phyloP scores from a whole-genome alignment of 2,888 invertebrate genomes.

The Brachyptera risi region DNA sequence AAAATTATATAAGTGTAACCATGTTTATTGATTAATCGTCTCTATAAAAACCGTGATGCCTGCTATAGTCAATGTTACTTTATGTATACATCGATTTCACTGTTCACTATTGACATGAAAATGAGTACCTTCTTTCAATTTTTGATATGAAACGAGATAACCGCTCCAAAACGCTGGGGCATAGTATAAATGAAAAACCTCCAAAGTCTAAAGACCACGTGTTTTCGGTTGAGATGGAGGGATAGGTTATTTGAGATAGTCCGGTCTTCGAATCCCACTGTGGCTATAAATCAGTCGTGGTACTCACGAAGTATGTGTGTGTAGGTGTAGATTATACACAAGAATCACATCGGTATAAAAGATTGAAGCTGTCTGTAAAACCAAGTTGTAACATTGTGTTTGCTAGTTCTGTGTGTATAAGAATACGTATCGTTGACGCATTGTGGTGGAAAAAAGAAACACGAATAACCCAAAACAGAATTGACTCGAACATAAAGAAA shows the following conservation, averaged over 20 bases:
- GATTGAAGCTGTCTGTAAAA: slow-evolving; percentile 3
- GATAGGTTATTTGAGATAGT: no score
- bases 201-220: neutral
- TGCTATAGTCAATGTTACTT: no score
- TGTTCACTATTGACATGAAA: no score
- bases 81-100: no score
- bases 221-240: neutral
- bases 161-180: no score
- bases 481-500: slow-evolving; percentile 2
- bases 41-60: no score
- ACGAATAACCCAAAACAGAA: neutral
- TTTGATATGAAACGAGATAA: no score
- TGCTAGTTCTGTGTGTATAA: no score
- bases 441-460: neutral
- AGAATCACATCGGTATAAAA: neutral
- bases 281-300: slow-evolving; percentile 4
- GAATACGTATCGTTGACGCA: neutral
- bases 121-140: no score
- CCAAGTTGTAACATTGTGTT: neutral
- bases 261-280: slow-evolving; percentile 6
- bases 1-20: no score
- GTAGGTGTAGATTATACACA: neutral
- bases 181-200: no score
- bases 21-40: no score
- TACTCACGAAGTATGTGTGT: neutral